Evolutionary conservation across 2,113 vertebrate genomes (phyloP).

Genomic region (Xenopus borealis): DNA sequence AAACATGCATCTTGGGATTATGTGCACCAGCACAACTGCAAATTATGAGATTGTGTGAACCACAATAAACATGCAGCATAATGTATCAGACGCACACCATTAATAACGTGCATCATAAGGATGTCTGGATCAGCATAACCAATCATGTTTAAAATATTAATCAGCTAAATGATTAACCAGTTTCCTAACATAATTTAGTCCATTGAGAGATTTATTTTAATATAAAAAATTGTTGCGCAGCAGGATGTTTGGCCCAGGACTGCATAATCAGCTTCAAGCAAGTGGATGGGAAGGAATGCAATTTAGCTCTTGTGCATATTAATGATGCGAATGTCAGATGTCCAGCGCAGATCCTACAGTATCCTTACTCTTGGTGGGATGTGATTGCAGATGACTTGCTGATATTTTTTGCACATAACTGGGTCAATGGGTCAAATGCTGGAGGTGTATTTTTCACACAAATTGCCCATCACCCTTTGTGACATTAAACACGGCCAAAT

Average conservation of each 20-base stretch:
- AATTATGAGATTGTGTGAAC: too few relatives aligned
- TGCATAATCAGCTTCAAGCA: slow-evolving; percentile 18
- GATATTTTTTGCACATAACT: slow-evolving; percentile 32
- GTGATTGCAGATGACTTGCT: slow-evolving; percentile 38
- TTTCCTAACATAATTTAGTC: not conserved
- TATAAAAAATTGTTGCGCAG: not conserved
- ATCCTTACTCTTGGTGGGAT: slow-evolving; percentile 19
- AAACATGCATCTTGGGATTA: too few relatives aligned
- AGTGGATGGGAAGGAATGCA: slow-evolving; percentile 19
- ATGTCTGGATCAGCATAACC: too few relatives aligned
- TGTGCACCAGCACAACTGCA: too few relatives aligned
- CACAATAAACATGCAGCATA: too few relatives aligned
- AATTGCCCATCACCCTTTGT: slow-evolving; percentile 20
- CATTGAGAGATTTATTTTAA: not conserved
- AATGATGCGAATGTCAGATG: slow-evolving; percentile 42
- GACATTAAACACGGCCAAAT: slow-evolving; percentile 24
- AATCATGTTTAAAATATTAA: too few relatives aligned
- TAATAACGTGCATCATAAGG: too few relatives aligned
- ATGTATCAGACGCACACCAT: too few relatives aligned
- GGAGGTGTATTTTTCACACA: slow-evolving; percentile 12
- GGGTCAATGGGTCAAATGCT: slow-evolving; percentile 16
- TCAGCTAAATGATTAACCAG: not conserved
- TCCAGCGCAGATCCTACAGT: slow-evolving; percentile 25
- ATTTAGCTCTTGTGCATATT: slow-evolving; percentile 46
- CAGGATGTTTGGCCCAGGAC: not conserved